Base-by-base conservation (phyloP, 2,888 invertebrate species). In the Calameuta idolon region DNA sequence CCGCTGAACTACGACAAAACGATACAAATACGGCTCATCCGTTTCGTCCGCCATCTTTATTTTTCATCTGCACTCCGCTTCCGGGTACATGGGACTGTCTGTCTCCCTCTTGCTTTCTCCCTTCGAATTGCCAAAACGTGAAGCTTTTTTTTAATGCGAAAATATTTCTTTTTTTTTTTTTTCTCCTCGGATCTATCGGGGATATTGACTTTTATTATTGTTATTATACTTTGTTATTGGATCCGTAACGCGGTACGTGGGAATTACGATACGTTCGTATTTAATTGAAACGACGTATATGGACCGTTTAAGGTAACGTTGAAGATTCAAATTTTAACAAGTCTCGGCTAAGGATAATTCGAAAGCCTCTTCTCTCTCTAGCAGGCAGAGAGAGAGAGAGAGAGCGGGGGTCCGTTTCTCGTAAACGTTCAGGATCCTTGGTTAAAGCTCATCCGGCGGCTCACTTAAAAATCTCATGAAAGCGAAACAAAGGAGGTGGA, bases 391-490 rank as follows among this genome's bases (percentile, higher is more conserved):
- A 12, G 69, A 0, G 11, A 12, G 12, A 0, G 3, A 12, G 69
- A 0, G 11, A 3, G 69, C 31, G 75, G 12, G 11, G 34, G 76
- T 23, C 55, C 40, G 31, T 74, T 71, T 71, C 12, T 31, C 30
- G 71, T 15, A 55, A n/a, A 31, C 34, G 76, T 35, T 55, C 69
- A 77, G 81, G 82, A 79, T 79, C 82, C 85, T 83, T 80, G 81
- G 81, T 81, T 80, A 84, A 85, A 86, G 84, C 87, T 88, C 87
- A 88, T 89, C 87, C 85, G 85, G 86, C 23, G 23, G 80, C 84
- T 85, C 87, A 87, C 85, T 89, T 89, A 89, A 89, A 89, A 89
- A 89, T 87, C 89, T 89, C 87, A 87, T 89, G 87, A 89, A 89
- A 86, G 82, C 86, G 87, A 88, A 88, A 89, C 89, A 88, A 89